Conservation (phyloP, 2,888 invertebrate species). For the Nesidiocoris tenuis region DNA sequence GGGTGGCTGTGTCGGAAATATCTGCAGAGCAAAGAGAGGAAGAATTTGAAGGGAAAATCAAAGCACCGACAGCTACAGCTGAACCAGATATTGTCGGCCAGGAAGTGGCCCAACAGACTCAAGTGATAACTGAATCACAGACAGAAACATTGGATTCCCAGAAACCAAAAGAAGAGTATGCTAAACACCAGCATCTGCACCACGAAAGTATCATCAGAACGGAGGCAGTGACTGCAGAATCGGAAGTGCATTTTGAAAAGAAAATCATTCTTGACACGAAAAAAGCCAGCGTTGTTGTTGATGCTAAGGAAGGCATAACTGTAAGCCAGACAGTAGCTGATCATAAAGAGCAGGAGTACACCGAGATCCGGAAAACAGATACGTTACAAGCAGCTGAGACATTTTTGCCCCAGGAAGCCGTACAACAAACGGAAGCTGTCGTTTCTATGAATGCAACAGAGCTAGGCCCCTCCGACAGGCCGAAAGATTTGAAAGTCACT, state of each 20-base stretch:
- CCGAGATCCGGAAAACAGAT: conserved; percentile 48
- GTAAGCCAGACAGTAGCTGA: conserved; percentile 51
- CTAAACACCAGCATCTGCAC: conserved; percentile 54
- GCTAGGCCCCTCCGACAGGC: conserved; percentile 39
- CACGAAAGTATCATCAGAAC: conserved; percentile 58
- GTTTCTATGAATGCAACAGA: conserved; percentile 49
- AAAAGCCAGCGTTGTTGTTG: conserved; percentile 51
- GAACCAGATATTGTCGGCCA: conserved; percentile 52
- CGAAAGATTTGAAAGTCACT: conserved; percentile 54
- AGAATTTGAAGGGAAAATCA: conserved; percentile 55
- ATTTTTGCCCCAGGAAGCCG: conserved; percentile 55
- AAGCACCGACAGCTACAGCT: conserved; percentile 52
- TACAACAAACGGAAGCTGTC: conserved; percentile 54
- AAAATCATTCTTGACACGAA: conserved; percentile 50
- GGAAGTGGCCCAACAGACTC: conserved; percentile 55
- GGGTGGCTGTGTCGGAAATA: conserved; percentile 61
- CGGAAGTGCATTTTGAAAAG: conserved; percentile 56
- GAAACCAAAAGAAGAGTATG: conserved; percentile 48
- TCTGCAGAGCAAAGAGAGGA: conserved; percentile 62
- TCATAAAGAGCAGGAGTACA: conserved; percentile 51
- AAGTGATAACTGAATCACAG: conserved; percentile 53
- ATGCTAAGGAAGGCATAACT: conserved; percentile 51
- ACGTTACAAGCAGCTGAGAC: conserved; percentile 52
- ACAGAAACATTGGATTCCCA: conserved; percentile 48
- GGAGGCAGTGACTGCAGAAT: conserved; percentile 59